These are phyloP conservation scores for Augochlorella aurata DNA, from an alignment of 2,888 invertebrate species.

Conservation along the genomic window DNA sequence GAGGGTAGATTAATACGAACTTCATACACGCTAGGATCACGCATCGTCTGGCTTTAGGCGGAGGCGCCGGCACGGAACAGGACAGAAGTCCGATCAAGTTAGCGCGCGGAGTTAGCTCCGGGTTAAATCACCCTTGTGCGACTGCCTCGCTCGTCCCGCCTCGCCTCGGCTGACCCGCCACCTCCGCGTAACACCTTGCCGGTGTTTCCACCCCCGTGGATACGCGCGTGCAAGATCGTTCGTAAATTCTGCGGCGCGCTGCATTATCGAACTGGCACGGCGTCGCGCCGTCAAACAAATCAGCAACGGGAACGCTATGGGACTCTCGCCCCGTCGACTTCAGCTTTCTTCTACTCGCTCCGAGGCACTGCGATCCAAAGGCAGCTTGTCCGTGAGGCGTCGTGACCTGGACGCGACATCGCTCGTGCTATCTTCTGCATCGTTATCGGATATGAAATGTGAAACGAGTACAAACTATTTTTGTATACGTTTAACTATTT, in stretches of 20 bases:
- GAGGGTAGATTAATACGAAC: constrained; percentile 33
- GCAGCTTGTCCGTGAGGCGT: no score
- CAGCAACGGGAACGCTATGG: neutral
- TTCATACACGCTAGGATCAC: constrained; percentile 18
- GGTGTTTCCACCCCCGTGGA: neutral
- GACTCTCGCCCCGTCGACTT: no score
- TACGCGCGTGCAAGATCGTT: constrained; percentile 24
- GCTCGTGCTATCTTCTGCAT: no score
- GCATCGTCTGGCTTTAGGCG: constrained; percentile 34
- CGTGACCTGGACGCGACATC: no score
- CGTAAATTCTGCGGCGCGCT: neutral
- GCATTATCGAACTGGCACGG: neutral
- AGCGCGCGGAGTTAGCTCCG: constrained; percentile 59
- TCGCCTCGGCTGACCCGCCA: constrained; percentile 21
- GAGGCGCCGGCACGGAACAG: constrained; percentile 38
- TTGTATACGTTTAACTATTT: no score
- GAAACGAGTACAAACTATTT: no score
- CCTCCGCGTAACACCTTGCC: constrained; percentile 23
- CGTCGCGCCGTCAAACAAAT: neutral
- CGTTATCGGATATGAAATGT: no score
- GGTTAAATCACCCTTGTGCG: constrained; percentile 71
- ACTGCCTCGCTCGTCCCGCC: constrained; percentile 33
- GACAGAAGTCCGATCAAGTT: constrained; percentile 69
- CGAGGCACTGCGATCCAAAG: no score
- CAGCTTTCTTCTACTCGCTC: no score